A percentile compares a stretch with the other conserved stretches of the same genome.
Conservation (phyloP, 1,140 invertebrate genomes). For the Cotesia typhae region DNA sequence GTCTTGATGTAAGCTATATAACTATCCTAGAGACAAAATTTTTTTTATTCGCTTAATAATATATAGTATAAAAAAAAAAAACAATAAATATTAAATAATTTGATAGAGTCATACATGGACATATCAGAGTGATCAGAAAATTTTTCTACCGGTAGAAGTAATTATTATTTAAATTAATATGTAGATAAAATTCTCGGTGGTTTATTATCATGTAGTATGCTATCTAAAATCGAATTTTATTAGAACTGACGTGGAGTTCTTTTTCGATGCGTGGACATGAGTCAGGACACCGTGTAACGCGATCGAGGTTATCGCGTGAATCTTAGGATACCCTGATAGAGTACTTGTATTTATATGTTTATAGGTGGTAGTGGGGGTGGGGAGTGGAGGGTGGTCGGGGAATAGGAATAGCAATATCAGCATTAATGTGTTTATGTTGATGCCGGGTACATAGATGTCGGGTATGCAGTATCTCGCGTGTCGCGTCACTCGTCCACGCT, state of each 20-base stretch:
- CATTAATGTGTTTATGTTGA: constrained; percentile 18
- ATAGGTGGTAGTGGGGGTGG: neutral
- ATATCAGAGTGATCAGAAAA: no score
- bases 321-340: constrained; percentile 9
- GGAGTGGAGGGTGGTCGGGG: neutral
- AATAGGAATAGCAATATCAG: neutral
- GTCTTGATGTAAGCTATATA: no score
- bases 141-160: no score
- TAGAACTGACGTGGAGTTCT: constrained; percentile 11
- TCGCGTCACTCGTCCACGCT: constrained; percentile 43
- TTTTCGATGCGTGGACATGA: constrained; percentile 14
- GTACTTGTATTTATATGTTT: neutral
- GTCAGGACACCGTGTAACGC: constrained; percentile 44
- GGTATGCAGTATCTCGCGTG: constrained; percentile 40
- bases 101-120: no score
- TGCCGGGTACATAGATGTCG: constrained; percentile 22
- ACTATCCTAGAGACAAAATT: no score
- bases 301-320: constrained; percentile 44
- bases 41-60: no score
- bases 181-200: no score
- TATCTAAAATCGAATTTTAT: constrained; percentile 9
- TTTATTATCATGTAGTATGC: no score
- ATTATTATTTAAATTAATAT: no score
- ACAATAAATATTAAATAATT: no score
- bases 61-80: no score